Evolutionary conservation across 1,140 invertebrate genomes (phyloP).

Genomic region (Periplaneta americana): DNA sequence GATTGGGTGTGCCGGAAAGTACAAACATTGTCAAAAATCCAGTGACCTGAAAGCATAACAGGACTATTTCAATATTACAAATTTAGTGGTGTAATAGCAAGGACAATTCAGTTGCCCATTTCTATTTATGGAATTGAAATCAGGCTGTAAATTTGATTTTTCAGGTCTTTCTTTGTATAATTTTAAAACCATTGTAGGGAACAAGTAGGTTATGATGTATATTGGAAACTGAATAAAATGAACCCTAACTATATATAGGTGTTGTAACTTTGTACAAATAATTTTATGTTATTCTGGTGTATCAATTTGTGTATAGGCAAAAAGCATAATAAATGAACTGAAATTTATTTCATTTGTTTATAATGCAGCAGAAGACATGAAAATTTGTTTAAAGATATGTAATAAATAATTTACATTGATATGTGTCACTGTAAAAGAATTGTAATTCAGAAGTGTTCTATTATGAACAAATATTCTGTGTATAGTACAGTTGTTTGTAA

Average conservation of each 20-base stretch:
- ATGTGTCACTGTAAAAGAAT: too few species aligned
- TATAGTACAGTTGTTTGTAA: too few species aligned
- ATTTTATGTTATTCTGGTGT: not conserved
- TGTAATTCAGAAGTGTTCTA: too few species aligned
- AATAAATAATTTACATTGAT: too few species aligned
- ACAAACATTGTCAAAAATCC: slow-evolving; percentile 53
- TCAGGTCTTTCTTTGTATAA: not conserved
- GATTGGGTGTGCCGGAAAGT: slow-evolving; percentile 70
- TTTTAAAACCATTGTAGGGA: not conserved
- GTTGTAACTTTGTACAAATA: not conserved
- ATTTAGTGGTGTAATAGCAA: not conserved
- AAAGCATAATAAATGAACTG: not conserved
- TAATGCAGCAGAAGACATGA: too few species aligned
- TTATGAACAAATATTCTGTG: too few species aligned
- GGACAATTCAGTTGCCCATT: not conserved
- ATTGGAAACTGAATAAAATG: not conserved
- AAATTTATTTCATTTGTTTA: too few species aligned
- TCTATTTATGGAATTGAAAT: not conserved
- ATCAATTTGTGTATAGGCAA: not conserved
- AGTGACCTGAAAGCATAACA: not conserved
- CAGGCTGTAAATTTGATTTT: not conserved
- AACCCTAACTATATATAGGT: not conserved
- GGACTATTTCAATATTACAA: not conserved
- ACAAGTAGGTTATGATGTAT: not conserved
- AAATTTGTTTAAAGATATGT: too few species aligned